These are phyloP conservation scores for Sibirionetta formosa DNA, from an alignment of 2,797 vertebrate species.

Conservation along the genomic window DNA sequence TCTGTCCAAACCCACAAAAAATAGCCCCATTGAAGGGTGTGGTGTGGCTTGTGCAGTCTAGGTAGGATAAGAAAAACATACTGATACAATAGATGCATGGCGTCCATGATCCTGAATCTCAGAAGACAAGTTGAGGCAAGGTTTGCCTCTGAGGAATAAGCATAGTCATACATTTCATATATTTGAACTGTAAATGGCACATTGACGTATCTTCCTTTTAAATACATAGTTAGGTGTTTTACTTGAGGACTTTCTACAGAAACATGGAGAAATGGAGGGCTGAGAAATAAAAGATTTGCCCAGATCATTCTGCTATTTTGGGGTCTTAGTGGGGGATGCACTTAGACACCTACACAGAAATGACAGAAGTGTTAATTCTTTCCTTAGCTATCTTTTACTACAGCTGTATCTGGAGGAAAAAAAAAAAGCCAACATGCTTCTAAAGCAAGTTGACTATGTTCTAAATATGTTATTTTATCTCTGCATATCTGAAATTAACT, in stretches of 20 bases:
- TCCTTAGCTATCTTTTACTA: constrained; percentile 4
- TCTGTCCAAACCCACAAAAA: neutral
- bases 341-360: neutral
- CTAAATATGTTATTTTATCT: neutral
- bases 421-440: neutral
- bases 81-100: fast-evolving
- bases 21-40: neutral
- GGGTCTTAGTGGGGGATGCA: neutral
- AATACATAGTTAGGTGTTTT: neutral
- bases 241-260: neutral
- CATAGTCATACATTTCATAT: fast-evolving
- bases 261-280: neutral
- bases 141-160: neutral
- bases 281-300: neutral
- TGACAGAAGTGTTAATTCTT: constrained; percentile 24
- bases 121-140: neutral
- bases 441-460: neutral
- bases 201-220: neutral
- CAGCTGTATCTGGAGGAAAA: neutral
- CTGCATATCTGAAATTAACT: neutral
- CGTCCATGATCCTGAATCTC: neutral
- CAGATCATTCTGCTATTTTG: neutral
- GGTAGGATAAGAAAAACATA: neutral
- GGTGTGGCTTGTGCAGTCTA: fast-evolving
- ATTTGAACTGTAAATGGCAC: neutral